Evolutionary conservation across 2,797 vertebrate genomes (phyloP).

Genomic region (Melanotaenia pygmaea): DNA sequence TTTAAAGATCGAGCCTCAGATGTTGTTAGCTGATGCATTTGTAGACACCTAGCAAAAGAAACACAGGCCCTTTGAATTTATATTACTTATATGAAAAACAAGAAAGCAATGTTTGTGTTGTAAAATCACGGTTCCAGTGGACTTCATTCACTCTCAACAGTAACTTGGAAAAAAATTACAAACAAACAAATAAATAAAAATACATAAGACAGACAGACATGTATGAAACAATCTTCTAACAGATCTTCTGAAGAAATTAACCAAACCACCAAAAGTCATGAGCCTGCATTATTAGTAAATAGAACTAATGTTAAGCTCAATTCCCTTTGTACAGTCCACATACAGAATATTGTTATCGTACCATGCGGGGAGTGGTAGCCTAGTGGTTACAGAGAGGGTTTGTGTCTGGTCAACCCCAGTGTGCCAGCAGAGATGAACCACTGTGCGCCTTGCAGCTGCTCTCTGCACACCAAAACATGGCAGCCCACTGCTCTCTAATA

Average conservation of each 20-base stretch:
- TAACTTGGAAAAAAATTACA: neutral
- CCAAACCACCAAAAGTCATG: neutral
- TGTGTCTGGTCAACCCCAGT: no score
- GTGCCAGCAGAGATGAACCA: no score
- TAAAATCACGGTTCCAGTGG: neutral
- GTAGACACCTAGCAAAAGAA: constrained; percentile 7
- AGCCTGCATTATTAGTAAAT: neutral
- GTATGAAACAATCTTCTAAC: neutral
- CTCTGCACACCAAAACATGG: no score
- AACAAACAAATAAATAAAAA: neutral
- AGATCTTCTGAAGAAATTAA: neutral
- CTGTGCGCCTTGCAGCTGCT: no score
- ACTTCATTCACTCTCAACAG: neutral
- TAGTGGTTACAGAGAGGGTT: no score
- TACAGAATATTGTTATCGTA: neutral
- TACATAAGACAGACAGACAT: neutral
- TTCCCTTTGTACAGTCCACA: neutral
- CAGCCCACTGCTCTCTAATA: no score
- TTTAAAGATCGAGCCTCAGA: constrained; percentile 25
- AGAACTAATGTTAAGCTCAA: neutral
- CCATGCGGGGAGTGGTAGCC: no score
- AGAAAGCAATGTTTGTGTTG: neutral
- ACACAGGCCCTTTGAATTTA: neutral
- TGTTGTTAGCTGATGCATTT: constrained; percentile 8
- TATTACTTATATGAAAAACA: neutral